Evolutionary conservation across 2,888 invertebrate genomes (phyloP), one percentile per base, ranked within the genome.

Genomic region (Hipparchia sbordonii): DNA sequence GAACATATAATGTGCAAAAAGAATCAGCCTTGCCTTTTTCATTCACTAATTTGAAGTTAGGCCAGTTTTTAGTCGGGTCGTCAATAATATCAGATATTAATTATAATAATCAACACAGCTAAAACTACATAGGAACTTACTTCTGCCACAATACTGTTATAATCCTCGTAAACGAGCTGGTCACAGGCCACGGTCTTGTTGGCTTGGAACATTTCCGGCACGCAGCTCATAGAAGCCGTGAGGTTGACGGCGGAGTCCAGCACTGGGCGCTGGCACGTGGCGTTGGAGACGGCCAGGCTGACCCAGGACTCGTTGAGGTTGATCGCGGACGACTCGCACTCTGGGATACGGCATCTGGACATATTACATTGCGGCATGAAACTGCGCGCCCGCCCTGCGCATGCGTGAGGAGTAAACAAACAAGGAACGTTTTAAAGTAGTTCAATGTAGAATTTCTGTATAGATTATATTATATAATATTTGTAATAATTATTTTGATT

Each of bases 61-160:
- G 39, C 39, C 39, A 39, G 39, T 39, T 39, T 39, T 39, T 39
- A 39, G 1, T 39, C 1, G 39, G 2, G 39, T 39, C 39, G 1
- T 39, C 5, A 39, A 39, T 39, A 39, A 39, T 39, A 39, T 39
- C 39, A 39, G 39, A 2, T 4, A 39, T 5, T 39, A 4, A 2
- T 39, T 2, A 39, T 39, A 39, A 39, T 5, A 39, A 39, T 2
- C 39, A 39, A 23, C 23, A 23, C 23, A 23, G 23, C 23, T 23
- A 23, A 23, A 23, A 39, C 39, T 39, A 54, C 4, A 6, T 6
- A 9, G 7, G 5, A 2, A 66, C 74, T 60, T 80, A 96, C 96
- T 93, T 96, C 96, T 79, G 95, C 96, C 0, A 94, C 94, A 77
- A 96, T 95, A 65, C 96, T 95, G 67, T 94, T 89, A 82, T 95